phyloP scores from a whole-genome alignment of 2,113 vertebrate species.

The Azemiops feae region DNA sequence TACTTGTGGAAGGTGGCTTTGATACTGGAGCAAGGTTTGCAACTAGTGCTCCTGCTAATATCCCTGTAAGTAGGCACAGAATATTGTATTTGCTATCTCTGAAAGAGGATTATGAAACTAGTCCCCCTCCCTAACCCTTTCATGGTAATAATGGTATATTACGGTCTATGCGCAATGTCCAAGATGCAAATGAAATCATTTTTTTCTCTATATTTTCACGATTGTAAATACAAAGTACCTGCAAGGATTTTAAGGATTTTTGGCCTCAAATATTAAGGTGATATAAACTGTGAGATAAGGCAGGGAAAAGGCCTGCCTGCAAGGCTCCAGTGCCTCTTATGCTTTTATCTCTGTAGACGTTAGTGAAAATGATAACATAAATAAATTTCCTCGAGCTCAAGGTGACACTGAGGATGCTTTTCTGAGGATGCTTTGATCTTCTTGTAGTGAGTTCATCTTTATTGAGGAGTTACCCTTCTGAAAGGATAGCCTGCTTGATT shows the following conservation, averaged over 20 bases:
- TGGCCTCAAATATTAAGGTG: background rate
- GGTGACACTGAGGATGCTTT: background rate
- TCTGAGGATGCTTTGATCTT: background rate
- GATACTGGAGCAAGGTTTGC: constrained; percentile 90
- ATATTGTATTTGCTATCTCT: rapidly evolving
- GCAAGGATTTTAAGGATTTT: background rate
- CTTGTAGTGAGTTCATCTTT: background rate
- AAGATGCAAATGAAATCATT: background rate
- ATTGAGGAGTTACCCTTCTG: background rate
- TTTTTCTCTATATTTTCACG: background rate
- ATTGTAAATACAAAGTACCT: background rate
- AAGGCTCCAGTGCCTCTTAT: background rate
- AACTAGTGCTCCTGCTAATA: constrained; percentile 74
- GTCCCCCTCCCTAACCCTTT: background rate
- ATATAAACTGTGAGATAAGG: background rate
- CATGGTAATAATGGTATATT: background rate
- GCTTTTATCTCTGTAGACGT: background rate
- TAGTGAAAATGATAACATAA: background rate
- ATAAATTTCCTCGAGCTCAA: background rate
- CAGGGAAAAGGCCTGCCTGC: background rate
- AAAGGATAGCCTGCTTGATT: background rate
- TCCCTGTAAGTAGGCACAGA: constrained; percentile 81
- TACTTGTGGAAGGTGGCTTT: constrained; percentile 86
- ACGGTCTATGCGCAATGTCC: background rate
- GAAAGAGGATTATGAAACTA: too few species aligned